Base-by-base conservation (phyloP, 2,888 invertebrate species). In the Eulithis prunata region DNA sequence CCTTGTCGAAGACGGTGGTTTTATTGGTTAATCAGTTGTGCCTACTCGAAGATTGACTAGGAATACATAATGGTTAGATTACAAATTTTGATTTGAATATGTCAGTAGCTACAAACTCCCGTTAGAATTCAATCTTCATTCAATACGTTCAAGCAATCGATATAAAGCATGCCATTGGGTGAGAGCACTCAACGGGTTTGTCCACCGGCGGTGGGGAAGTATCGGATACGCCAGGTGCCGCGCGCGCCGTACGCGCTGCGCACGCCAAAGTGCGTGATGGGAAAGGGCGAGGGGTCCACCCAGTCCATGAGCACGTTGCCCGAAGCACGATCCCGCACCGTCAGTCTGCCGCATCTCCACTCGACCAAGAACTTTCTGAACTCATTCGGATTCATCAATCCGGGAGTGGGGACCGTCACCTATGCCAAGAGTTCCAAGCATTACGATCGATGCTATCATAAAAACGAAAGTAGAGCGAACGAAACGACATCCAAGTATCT, bases 171-270 rank as follows among this genome's bases (percentile, higher is more conserved):
- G 82, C 73, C 71, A 66, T 41, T 41, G 41, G 4, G 41, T 8
- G 41, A 56, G 67, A 78, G 76, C 77, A 92, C 91, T 92, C 91
- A 92, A 93, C 92, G 87, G 71, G 78, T 78, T 70, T 80, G 83
- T 12, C 71, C 71, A 73, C 79, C 82, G 62, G 32, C 75, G 71
- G 71, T 74, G 78, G 75, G 71, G 86, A 85, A 93, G 76, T 92
- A 90, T 49, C 71, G 72, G 77, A 95, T 90, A 75, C 93, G 94
- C 95, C 95, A 96, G 70, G 93, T 88, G 68, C 95, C 95, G 67
- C 93, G 90, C 38, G 95, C 94, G 63, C 95, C 95, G 94, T 95
- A 95, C 66, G 91, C 94, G 12, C 95, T 95, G 66, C 95, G 93
- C 66, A 95, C 92, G 54, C 95, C 95, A 78, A 95, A 94, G 87